Evolutionary conservation across 2,797 vertebrate species (phyloP).

Genomic region (Oophaga sylvatica): DNA sequence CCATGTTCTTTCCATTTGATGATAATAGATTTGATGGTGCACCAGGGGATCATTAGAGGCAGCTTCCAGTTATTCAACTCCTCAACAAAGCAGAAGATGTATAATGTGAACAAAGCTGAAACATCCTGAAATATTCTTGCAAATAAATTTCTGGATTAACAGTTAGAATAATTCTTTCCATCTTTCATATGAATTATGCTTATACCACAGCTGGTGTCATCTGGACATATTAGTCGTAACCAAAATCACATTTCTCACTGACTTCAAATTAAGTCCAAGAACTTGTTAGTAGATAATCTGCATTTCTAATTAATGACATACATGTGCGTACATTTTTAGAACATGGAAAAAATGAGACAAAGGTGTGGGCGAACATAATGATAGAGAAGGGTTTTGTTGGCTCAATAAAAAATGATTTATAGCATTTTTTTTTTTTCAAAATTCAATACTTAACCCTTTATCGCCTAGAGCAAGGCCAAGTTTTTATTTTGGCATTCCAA

Average conservation of each 20-base stretch:
- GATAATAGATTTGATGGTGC: too few species aligned
- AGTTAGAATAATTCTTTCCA: not conserved
- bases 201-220: constrained; percentile 8
- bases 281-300: constrained; percentile 43
- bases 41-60: not conserved
- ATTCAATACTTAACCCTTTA: not conserved
- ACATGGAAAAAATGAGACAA: constrained; percentile 45
- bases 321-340: not conserved
- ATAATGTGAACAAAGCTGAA: not conserved
- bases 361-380: constrained; percentile 31
- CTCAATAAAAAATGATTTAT: constrained; percentile 25
- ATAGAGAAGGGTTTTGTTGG: constrained; percentile 17
- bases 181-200: constrained; percentile 18
- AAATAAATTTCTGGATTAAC: not conserved
- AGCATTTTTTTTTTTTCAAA: not conserved
- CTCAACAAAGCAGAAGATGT: not conserved
- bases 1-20: too few species aligned
- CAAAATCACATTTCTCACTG: constrained; percentile 8
- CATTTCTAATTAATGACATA: constrained; percentile 50
- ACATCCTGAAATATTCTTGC: not conserved
- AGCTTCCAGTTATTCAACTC: not conserved
- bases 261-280: constrained; percentile 30
- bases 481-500: too few species aligned
- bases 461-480: too few species aligned
- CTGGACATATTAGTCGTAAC: constrained; percentile 12